Percentiles rank a stretch among this genome's conserved stretches.
Conservation (phyloP, 2,797 vertebrate genomes). For the Poecile montanus region DNA sequence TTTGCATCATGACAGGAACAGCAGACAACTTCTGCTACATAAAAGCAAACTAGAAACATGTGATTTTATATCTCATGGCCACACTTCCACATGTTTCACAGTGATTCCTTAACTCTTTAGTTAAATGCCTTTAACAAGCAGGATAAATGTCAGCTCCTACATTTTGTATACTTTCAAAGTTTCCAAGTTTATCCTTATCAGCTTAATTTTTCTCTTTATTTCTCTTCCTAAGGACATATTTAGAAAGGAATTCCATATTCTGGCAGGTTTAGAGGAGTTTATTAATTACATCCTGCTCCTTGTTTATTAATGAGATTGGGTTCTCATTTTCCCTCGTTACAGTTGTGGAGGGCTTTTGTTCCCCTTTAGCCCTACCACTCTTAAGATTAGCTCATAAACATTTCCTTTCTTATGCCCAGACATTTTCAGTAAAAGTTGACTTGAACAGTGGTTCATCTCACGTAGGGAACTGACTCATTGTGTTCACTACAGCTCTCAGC, state of each 20-base stretch:
- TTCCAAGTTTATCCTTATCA: constrained; percentile 32
- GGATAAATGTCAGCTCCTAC: not conserved
- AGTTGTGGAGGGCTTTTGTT: constrained; percentile 8
- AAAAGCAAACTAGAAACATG: not conserved
- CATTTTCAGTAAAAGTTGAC: constrained; percentile 26
- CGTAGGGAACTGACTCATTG: not conserved
- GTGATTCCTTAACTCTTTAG: not conserved
- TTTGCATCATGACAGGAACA: not conserved
- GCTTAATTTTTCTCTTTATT: constrained; percentile 27
- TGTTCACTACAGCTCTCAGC: constrained; percentile 25
- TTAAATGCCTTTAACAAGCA: not conserved
- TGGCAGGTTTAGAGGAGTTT: not conserved
- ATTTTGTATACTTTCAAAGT: not conserved
- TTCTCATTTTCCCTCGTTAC: not conserved
- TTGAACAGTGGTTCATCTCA: constrained; percentile 10
- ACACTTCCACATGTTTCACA: not conserved
- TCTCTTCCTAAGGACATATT: constrained; percentile 19
- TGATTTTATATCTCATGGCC: not conserved
- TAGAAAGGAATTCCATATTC: constrained; percentile 46
- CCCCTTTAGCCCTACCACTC: not conserved
- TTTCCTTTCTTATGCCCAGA: constrained; percentile 40
- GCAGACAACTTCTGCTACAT: not conserved
- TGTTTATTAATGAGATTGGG: constrained; percentile 39
- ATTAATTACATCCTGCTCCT: constrained; percentile 60
- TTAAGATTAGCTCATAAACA: constrained; percentile 19